Evolutionary conservation across 2,888 invertebrate species (phyloP).

Genomic region (Ellobium chinense): DNA sequence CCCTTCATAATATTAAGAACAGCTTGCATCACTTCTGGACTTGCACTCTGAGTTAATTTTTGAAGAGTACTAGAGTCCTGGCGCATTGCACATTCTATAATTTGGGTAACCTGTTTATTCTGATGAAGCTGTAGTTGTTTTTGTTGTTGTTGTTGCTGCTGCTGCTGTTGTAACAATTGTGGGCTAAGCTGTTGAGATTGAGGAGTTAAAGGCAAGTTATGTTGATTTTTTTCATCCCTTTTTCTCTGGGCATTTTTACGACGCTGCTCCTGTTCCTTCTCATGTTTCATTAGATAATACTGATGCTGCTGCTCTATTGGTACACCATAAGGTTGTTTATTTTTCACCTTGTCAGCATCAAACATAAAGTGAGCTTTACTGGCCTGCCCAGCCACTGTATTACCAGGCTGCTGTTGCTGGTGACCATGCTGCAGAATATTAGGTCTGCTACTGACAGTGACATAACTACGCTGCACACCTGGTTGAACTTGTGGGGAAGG

Average conservation of each 20-base stretch:
- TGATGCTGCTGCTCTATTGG: conserved; percentile 38
- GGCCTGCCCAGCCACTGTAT: neutral
- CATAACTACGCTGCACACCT: neutral
- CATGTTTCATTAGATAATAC: conserved; percentile 30
- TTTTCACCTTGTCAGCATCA: conserved; percentile 28
- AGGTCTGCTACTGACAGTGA: neutral
- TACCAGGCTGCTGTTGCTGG: neutral
- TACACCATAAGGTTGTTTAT: conserved; percentile 28
- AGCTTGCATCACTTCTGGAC: conserved; percentile 20
- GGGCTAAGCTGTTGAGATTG: conserved; percentile 5
- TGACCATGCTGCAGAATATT: neutral
- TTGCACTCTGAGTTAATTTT: neutral
- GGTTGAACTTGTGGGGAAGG: neutral
- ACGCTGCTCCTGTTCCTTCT: conserved; percentile 33
- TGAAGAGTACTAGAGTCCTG: neutral
- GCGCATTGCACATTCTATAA: conserved; percentile 21
- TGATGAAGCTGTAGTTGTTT: neutral
- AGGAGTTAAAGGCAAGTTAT: neutral
- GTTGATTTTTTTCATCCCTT: conserved; percentile 24
- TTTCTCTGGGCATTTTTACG: conserved; percentile 27
- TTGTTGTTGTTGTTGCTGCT: neutral
- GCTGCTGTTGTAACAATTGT: neutral
- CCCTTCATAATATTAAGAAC: conserved; percentile 9
- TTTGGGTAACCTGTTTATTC: conserved; percentile 7
- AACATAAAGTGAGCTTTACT: conserved; percentile 29